phyloP scores from a whole-genome alignment of 2,888 invertebrate species.

The Tenodera sinensis region DNA sequence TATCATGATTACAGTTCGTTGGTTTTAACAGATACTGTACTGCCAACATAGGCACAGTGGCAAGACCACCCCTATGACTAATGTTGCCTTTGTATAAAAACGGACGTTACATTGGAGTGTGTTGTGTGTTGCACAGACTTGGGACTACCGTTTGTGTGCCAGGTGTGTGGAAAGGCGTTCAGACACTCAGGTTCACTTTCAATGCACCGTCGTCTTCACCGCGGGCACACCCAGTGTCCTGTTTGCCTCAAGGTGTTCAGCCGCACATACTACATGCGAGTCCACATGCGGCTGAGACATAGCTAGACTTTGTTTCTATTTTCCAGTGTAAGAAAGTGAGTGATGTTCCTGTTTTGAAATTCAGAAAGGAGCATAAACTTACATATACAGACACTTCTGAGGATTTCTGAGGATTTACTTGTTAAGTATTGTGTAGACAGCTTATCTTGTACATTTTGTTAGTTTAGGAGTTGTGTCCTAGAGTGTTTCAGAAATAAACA shows the following conservation, averaged over 20 bases:
- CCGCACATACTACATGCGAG: conserved; percentile 38
- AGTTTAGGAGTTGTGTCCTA: too few species aligned
- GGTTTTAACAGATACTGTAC: too few species aligned
- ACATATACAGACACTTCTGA: too few species aligned
- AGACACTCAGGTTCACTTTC: conserved; percentile 59
- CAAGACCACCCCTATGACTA: background rate
- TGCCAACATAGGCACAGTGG: background rate
- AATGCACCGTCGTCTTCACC: conserved; percentile 59
- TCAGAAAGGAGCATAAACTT: too few species aligned
- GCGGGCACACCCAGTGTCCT: conserved; percentile 61
- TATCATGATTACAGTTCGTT: too few species aligned
- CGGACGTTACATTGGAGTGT: background rate
- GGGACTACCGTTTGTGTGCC: conserved; percentile 42
- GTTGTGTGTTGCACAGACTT: background rate
- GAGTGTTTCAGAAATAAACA: too few species aligned
- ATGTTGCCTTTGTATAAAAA: background rate
- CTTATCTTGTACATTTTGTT: too few species aligned
- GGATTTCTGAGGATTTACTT: too few species aligned
- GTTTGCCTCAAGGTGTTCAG: conserved; percentile 60
- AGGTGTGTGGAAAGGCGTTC: conserved; percentile 60
- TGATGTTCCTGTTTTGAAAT: background rate
- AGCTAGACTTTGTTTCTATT: background rate
- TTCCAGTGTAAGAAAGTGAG: background rate
- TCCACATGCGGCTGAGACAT: conserved; percentile 34
- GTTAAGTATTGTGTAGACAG: too few species aligned